Percentiles rank a stretch among this genome's conserved stretches.
Conservation (phyloP, 2,113 vertebrate genomes). For the Penelope pileata region DNA sequence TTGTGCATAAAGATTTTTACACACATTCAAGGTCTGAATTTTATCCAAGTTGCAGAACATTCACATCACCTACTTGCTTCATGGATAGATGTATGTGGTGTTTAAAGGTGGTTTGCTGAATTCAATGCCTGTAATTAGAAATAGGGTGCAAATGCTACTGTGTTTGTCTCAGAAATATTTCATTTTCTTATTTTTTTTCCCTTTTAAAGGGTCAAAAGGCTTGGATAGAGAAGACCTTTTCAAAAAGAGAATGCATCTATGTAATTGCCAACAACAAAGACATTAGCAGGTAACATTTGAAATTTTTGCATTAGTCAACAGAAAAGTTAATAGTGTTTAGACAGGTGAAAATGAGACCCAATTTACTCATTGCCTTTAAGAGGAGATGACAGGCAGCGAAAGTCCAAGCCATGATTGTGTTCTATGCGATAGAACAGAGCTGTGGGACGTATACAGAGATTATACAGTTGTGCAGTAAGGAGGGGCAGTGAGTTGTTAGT, state of each 20-base stretch:
- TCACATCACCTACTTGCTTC: not conserved
- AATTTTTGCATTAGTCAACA: not conserved
- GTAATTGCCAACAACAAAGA: slow-evolving; percentile 91
- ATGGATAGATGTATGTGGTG: not conserved
- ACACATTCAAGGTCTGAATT: not conserved
- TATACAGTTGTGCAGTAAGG: not conserved
- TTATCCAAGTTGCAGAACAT: not conserved
- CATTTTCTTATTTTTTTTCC: not conserved
- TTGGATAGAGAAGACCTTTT: slow-evolving; percentile 96
- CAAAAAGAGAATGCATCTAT: slow-evolving; percentile 90
- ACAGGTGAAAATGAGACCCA: not conserved
- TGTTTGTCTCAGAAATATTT: not conserved
- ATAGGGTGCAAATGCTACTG: not conserved
- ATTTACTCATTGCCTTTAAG: not conserved
- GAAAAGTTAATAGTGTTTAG: not conserved
- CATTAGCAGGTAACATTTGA: slow-evolving; percentile 81
- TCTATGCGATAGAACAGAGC: not conserved
- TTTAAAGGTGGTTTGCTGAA: not conserved
- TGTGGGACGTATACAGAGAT: not conserved
- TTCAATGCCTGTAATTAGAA: not conserved
- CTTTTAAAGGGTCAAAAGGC: slow-evolving; percentile 86
- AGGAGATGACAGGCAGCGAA: not conserved
- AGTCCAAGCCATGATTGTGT: not conserved
- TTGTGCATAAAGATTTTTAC: not conserved
- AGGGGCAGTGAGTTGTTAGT: not conserved